Percentiles rank a stretch among this genome's conserved stretches.
Conservation (phyloP, 2,113 vertebrate genomes). For the Pterocles orientalis region DNA sequence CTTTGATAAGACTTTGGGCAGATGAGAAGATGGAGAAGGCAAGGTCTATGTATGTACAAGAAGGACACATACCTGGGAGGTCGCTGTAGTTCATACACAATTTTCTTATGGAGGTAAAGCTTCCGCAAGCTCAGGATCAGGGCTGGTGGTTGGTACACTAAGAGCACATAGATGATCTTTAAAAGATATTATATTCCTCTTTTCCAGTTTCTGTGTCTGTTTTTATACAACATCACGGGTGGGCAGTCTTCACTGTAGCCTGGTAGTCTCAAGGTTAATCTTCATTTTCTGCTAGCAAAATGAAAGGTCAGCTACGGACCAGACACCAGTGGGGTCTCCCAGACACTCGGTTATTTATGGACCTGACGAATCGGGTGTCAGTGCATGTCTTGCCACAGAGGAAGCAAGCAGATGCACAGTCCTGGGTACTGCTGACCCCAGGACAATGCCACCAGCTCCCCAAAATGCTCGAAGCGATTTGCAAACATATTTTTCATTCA, state of each 20-base stretch:
- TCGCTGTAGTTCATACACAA: accelerated
- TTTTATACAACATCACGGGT: not conserved
- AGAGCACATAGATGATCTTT: not conserved
- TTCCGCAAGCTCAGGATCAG: not conserved
- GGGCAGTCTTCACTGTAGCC: not conserved
- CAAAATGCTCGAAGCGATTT: not conserved
- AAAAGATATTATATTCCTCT: not conserved
- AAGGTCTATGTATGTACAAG: not conserved
- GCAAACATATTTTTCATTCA: not conserved
- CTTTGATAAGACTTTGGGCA: not conserved
- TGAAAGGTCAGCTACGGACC: not conserved
- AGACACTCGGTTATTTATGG: not conserved
- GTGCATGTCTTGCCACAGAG: not conserved
- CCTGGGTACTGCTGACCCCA: not conserved
- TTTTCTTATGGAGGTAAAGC: not conserved
- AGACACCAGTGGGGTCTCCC: not conserved
- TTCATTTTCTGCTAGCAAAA: not conserved
- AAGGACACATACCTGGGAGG: not conserved
- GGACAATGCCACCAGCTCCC: not conserved
- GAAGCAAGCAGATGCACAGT: not conserved
- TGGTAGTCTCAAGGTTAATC: not conserved
- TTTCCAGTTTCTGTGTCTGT: not conserved
- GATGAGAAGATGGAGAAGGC: not conserved
- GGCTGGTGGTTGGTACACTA: not conserved
- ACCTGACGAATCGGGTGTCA: not conserved